Evolutionary conservation across 1,140 invertebrate genomes (phyloP), one percentile per base, ranked within the genome.

Genomic region (Amyelois transitella): DNA sequence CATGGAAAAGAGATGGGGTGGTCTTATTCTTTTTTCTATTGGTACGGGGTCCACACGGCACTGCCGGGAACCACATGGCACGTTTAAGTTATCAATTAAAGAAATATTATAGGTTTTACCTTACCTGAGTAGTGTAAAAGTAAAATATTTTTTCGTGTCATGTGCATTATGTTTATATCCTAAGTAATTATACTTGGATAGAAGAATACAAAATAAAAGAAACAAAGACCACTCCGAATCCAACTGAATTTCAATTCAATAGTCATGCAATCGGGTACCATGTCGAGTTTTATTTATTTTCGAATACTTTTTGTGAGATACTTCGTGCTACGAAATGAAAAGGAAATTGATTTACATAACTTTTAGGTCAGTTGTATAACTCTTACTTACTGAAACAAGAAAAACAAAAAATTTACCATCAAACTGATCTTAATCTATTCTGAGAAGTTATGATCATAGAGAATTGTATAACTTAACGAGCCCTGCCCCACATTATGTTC

Each of bases 401-500:
- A 1, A 14, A 38, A 38, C 1, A 38, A 38, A n/a, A 38, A 14
- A 38, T 24, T 5, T 24, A 38, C 2, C 0, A 38, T 38, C 5
- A 38, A 38, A 38, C 2, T 14, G 32, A 38, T 38, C 32, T 38
- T 38, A 2, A 14, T 38, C 32, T 45, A 19, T 45, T 45, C 43
- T 45, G 19, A 20, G 19, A 48, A 21, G 20, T 21, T 48, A 48
- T 48, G 45, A 20, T n/a, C 45, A 21, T 48, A 21, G 45, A 18
- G 47, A 45, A 57, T 18, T 45, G 38, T 57, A 58, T 58, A 62
- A 62, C 49, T 49, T 48, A 51, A 62, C 57, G 25, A 48, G 45
- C 45, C n/a, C 6, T 54, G 52, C 32, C 47, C 32, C 50, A 50
- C 53, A 51, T 53, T 53, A 53, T 51, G 25, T 51, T 32, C 51